These are phyloP conservation scores for Neotragus pygmaeus DNA, from an alignment of 2,113 vertebrate species.

Conservation along the genomic window DNA sequence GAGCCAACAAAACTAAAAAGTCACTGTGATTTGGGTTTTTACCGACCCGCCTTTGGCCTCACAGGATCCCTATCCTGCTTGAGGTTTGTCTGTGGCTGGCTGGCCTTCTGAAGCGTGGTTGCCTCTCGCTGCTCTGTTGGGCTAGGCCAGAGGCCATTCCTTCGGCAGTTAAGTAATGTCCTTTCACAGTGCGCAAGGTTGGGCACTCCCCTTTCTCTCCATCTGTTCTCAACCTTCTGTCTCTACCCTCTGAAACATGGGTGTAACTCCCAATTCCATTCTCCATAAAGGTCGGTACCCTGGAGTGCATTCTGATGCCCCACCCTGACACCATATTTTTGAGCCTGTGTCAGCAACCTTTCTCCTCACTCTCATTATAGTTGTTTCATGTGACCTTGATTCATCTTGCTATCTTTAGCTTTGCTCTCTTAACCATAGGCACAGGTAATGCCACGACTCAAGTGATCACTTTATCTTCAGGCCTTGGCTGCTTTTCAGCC, in stretches of 20 bases:
- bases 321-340: conserved; percentile 4
- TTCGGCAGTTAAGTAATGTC: neutral
- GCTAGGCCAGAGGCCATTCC: neutral
- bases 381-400: conserved; percentile 35
- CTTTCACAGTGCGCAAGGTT: neutral
- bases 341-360: conserved; percentile 21
- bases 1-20: conserved; percentile 34
- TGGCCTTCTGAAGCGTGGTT: neutral
- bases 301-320: neutral
- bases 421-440: neutral
- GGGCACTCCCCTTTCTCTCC: neutral
- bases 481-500: conserved; percentile 16
- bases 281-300: conserved; percentile 5
- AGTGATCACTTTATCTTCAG: neutral
- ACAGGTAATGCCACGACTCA: neutral
- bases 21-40: neutral
- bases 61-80: neutral
- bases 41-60: neutral
- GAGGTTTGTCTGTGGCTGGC: neutral
- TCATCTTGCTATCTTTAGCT: conserved; percentile 50
- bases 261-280: neutral
- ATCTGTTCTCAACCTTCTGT: neutral
- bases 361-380: neutral
- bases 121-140: neutral
- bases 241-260: neutral